These are phyloP conservation scores for Parapristionchus giblindavisi DNA, from an alignment of 2,888 invertebrate species.

Conservation along the genomic window DNA sequence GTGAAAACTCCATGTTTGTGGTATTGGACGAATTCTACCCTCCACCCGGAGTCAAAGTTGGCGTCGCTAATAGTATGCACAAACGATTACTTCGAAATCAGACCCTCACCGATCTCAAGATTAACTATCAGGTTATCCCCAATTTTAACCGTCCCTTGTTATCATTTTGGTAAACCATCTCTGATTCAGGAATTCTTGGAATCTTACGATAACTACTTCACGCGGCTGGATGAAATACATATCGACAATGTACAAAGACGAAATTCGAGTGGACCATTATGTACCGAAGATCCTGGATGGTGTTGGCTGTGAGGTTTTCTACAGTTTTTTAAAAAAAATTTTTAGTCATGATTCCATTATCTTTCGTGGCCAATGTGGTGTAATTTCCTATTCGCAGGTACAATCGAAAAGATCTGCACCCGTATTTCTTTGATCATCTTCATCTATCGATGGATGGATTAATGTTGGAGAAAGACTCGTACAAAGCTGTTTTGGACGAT, in stretches of 20 bases:
- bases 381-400: background rate
- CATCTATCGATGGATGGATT: background rate
- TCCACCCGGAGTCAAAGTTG: background rate
- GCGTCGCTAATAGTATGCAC: constrained; percentile 5
- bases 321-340: no score
- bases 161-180: no score
- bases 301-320: constrained; percentile 18
- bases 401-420: background rate
- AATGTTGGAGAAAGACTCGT: background rate
- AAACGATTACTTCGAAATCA: constrained; percentile 2
- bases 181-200: background rate
- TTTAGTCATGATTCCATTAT: no score
- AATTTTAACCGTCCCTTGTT: no score
- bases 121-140: background rate
- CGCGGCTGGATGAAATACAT: constrained; percentile 1
- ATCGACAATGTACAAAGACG: background rate
- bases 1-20: background rate
- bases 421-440: background rate
- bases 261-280: constrained; percentile 14
- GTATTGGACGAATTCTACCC: constrained; percentile 23
- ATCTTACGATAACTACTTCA: background rate
- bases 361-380: no score
- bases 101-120: background rate
- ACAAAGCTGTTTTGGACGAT: background rate
- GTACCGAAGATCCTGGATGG: background rate